Evolutionary conservation across 1,140 invertebrate species (phyloP).

Genomic region (Portunus trituberculatus): DNA sequence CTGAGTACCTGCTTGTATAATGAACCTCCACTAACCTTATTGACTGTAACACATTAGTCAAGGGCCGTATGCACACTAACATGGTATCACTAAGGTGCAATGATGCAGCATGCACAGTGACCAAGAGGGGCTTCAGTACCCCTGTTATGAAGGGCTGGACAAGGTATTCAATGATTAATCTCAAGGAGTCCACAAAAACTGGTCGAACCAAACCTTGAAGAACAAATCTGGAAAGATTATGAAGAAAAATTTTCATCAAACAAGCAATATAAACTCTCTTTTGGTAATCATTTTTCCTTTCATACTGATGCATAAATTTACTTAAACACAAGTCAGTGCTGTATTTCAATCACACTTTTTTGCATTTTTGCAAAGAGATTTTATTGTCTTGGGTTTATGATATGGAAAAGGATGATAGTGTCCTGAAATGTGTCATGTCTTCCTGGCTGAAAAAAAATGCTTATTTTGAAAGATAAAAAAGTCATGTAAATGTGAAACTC

Average conservation of each 20-base stretch:
- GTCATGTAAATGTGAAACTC: no score
- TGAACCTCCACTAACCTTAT: slow-evolving; percentile 61
- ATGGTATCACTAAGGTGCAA: slow-evolving; percentile 40
- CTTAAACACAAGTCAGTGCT: no score
- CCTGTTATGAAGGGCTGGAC: slow-evolving; percentile 45
- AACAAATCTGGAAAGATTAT: slow-evolving; percentile 46
- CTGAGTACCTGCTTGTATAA: slow-evolving; percentile 57
- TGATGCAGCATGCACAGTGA: slow-evolving; percentile 54
- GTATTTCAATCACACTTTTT: no score
- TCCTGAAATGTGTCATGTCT: no score
- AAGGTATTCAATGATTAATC: slow-evolving; percentile 55
- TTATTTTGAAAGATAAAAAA: no score
- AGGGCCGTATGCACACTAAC: slow-evolving; percentile 53
- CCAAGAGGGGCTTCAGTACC: slow-evolving; percentile 52
- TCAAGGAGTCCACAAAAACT: slow-evolving; percentile 49
- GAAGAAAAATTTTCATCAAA: neutral
- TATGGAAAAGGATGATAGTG: no score
- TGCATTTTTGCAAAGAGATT: no score
- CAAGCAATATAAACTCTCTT: no score
- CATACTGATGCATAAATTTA: no score
- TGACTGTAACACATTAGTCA: slow-evolving; percentile 52
- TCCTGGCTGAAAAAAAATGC: no score
- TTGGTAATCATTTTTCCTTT: no score
- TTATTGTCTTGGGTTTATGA: no score
- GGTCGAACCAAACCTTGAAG: slow-evolving; percentile 55